Percentiles rank a stretch among this genome's conserved stretches.
Evolutionary conservation across 2,888 invertebrate genomes (phyloP).

Genomic region (Agrotis ipsilon): DNA sequence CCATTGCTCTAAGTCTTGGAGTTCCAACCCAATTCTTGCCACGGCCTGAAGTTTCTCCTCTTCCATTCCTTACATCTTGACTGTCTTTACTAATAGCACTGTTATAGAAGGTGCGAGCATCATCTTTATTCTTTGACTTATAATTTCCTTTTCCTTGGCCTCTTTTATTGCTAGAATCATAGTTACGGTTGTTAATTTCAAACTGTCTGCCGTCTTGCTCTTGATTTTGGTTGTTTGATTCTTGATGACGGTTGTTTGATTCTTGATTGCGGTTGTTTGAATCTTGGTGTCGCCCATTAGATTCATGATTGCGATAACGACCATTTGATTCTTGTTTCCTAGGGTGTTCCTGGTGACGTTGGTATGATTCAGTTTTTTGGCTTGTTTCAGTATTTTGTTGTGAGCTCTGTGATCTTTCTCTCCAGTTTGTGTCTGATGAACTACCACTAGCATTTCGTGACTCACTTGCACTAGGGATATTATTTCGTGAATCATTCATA

Average conservation of each 20-base stretch:
- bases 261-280: constrained; percentile 61
- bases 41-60: constrained; percentile 77
- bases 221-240: constrained; percentile 59
- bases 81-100: constrained; percentile 81
- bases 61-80: constrained; percentile 81
- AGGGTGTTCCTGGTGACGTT: constrained; percentile 67
- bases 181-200: constrained; percentile 59
- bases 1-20: constrained; percentile 77
- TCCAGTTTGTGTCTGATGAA: constrained; percentile 82
- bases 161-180: constrained; percentile 72
- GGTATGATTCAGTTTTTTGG: constrained; percentile 61
- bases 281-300: constrained; percentile 63
- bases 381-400: constrained; percentile 67
- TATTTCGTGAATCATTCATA: constrained; percentile 64
- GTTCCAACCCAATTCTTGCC: constrained; percentile 81
- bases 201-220: constrained; percentile 55
- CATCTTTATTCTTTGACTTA: constrained; percentile 82
- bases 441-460: constrained; percentile 69
- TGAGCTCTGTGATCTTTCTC: constrained; percentile 78
- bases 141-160: constrained; percentile 78
- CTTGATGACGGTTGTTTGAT: constrained; percentile 58
- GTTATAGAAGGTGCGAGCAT: constrained; percentile 85
- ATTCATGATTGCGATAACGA: constrained; percentile 64
- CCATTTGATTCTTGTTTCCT: constrained; percentile 71
- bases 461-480: constrained; percentile 53